Percentiles rank a stretch among this genome's conserved stretches.
Evolutionary conservation across 2,113 vertebrate genomes (phyloP).

Genomic region (Vombatus ursinus): DNA sequence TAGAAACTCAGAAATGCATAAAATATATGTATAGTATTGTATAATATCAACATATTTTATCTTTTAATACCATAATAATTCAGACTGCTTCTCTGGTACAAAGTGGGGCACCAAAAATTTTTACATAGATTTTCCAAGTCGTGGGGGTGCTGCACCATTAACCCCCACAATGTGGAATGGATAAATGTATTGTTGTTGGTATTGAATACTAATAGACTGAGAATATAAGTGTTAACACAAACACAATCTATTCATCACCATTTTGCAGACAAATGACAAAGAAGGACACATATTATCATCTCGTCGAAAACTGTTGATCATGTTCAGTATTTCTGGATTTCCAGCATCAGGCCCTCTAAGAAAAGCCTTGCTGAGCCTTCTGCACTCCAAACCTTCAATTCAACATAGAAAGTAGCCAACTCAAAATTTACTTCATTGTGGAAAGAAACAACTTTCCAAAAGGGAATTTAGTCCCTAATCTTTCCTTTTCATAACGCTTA

Average conservation of each 20-base stretch:
- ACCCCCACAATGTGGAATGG: neutral
- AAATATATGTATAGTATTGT: too few species aligned
- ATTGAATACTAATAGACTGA: neutral
- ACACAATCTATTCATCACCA: neutral
- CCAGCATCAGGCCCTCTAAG: neutral
- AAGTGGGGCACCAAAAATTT: too few species aligned
- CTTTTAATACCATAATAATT: too few species aligned
- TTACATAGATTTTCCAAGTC: too few species aligned
- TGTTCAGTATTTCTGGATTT: constrained; percentile 1
- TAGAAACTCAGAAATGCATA: too few species aligned
- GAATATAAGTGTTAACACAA: constrained; percentile 12
- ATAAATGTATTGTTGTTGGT: neutral
- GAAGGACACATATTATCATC: constrained; percentile 14
- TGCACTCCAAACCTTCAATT: neutral
- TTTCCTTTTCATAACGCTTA: constrained; percentile 15
- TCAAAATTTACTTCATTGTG: neutral
- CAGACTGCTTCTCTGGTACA: too few species aligned
- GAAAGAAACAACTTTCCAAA: constrained; percentile 7
- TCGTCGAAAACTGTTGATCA: constrained; percentile 10
- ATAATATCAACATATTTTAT: too few species aligned
- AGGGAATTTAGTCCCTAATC: constrained; percentile 30
- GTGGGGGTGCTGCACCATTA: too few species aligned
- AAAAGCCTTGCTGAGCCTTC: neutral
- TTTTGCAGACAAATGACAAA: neutral
- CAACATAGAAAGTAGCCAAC: neutral